Base-by-base conservation (phyloP, 2,113 vertebrate genomes). In the Clarias gariepinus region DNA sequence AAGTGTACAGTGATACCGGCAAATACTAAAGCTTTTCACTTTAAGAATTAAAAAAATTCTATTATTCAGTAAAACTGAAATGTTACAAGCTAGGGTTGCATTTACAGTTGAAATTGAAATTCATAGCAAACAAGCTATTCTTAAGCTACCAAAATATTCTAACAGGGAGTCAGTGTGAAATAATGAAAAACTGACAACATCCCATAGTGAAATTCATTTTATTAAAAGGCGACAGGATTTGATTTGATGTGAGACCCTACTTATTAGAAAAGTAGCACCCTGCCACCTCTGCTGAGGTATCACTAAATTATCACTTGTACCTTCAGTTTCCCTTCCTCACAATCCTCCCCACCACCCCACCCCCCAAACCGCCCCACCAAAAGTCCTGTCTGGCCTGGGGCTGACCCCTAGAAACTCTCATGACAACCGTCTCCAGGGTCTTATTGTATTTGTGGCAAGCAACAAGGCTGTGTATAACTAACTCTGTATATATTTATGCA, bases 361-460 rank as follows among this genome's bases (percentile, higher is more conserved):
- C 2, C 71, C 52, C 53, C 53, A 21, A 10, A 8, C 36, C 15
- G 18, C 33, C 69, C 16, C 77, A 3, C 21, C 52, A 30, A 60
- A 85, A 85, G 85, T 85, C 89, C 74, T 21, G 77, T 60, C 63
- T 88, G 88, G 86, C 91, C 88, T 88, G 66, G 58, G 58, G 55
- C 73, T 91, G 88, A 91, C 86, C 91, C 82, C 84, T 57, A 82
- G 69, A 88, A 76, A 86, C 82, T 87, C 84, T 88, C 87, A 91
- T 89, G 88, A 88, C 89, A 89, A 91, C 91, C 30, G 64, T 85
- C 90, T 88, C 89, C 69, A 85, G 88, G 87, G 90, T 77, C 71
- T 83, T 81, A 82, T 86, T 90, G 87, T 88, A 92, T 90, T 87
- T 89, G 86, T 81, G 77, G 80, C 73, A 87, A 68, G 81, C 87